A percentile compares a stretch with the other conserved stretches of the same genome.
These are phyloP conservation scores for Campylomormyrus numenius DNA, from an alignment of 2,113 vertebrate species.

Conservation along the genomic window DNA sequence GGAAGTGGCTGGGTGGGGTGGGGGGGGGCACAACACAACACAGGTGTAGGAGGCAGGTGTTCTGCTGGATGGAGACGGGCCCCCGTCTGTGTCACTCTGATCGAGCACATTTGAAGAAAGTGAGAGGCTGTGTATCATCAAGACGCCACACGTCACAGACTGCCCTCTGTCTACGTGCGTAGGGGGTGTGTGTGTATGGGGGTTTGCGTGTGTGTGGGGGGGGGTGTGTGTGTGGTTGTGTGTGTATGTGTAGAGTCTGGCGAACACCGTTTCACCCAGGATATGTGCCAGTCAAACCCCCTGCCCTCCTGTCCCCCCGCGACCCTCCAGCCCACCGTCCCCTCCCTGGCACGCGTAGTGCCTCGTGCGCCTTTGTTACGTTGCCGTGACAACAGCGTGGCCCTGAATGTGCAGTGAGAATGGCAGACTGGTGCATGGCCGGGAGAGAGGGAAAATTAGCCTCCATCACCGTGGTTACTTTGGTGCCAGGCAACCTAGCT, in stretches of 20 bases:
- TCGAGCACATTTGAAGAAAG: not conserved
- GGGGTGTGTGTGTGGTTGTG: not conserved
- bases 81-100: not conserved
- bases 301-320: not conserved
- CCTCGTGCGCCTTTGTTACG: not conserved
- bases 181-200: not conserved
- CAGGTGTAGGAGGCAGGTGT: not conserved
- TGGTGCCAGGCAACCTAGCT: not conserved
- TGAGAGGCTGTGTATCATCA: not conserved
- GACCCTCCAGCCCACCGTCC: not conserved
- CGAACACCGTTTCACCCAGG: conserved; percentile 30
- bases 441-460: not conserved
- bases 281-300: conserved; percentile 20
- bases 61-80: not conserved
- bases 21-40: not conserved
- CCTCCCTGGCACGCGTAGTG: not conserved
- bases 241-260: not conserved
- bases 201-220: not conserved
- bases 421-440: not conserved
- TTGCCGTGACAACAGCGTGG: not conserved
- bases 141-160: not conserved
- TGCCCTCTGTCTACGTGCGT: not conserved
- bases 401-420: not conserved
- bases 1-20: not conserved
- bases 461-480: not conserved